Conservation (phyloP, 2,888 invertebrate genomes). For the Stenolophus ochropezus region DNA sequence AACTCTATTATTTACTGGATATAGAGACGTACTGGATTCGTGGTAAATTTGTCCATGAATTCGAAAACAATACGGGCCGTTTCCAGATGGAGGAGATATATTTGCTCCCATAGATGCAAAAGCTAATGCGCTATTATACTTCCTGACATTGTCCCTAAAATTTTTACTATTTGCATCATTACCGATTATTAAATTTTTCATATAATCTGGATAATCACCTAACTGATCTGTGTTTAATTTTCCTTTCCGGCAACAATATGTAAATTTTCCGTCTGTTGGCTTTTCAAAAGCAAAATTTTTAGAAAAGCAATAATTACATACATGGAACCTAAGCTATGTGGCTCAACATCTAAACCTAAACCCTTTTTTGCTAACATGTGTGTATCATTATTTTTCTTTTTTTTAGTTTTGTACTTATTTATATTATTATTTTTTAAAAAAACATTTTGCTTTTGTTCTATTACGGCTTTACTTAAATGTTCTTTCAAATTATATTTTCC, state of each 20-base stretch:
- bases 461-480: no score
- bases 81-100: neutral
- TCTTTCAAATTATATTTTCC: no score
- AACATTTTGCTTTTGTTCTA: no score
- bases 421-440: neutral
- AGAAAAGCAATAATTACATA: neutral
- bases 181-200: neutral
- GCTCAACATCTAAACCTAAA: neutral
- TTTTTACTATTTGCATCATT: neutral
- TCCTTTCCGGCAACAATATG: conserved; percentile 1
- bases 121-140: conserved; percentile 32
- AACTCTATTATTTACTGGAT: neutral
- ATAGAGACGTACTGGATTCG: neutral
- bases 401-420: neutral
- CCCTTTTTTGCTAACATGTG: neutral
- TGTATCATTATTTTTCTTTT: neutral
- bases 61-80: conserved; percentile 24
- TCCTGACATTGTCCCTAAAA: conserved; percentile 3
- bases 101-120: conserved; percentile 24
- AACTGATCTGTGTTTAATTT: neutral
- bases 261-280: neutral
- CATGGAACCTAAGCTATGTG: neutral
- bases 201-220: neutral
- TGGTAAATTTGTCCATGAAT: conserved; percentile 14
- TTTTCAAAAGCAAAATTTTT: conserved; percentile 1